Conservation (phyloP, 2,888 invertebrate genomes). For the Synanthedon vespiformis region DNA sequence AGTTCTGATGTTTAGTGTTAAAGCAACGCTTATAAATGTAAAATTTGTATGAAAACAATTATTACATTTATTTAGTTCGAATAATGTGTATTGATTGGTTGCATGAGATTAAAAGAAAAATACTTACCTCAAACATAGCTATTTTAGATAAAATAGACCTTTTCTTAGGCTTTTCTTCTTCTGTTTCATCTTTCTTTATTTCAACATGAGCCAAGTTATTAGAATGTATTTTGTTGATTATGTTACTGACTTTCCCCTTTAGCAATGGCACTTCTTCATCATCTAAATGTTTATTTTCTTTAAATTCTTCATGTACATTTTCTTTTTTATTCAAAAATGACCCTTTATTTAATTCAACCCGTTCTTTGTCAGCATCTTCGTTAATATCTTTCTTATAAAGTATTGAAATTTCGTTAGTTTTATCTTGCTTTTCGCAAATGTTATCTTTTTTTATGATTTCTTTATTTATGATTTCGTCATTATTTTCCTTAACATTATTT, state of each 20-base stretch:
- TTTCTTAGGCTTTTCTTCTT: constrained; percentile 26
- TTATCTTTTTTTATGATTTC: not conserved
- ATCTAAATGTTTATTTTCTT: not conserved
- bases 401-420: not conserved
- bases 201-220: constrained; percentile 7
- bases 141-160: constrained; percentile 44
- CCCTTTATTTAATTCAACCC: not conserved
- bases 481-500: too few relatives aligned
- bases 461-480: not conserved
- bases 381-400: not conserved
- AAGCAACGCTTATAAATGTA: too few relatives aligned
- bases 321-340: not conserved
- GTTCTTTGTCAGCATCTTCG: not conserved
- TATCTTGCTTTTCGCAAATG: not conserved
- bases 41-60: too few relatives aligned
- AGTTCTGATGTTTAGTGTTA: too few relatives aligned
- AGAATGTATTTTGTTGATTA: constrained; percentile 23
- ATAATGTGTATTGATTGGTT: too few relatives aligned
- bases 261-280: constrained; percentile 21
- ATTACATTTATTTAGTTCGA: too few relatives aligned
- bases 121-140: constrained; percentile 53
- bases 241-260: constrained; percentile 36
- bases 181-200: constrained; percentile 9
- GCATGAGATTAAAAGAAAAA: too few relatives aligned
- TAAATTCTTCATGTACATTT: constrained; percentile 1